These are phyloP conservation scores for Sphecodes monilicornis DNA, from an alignment of 2,888 invertebrate genomes.

Conservation along the genomic window DNA sequence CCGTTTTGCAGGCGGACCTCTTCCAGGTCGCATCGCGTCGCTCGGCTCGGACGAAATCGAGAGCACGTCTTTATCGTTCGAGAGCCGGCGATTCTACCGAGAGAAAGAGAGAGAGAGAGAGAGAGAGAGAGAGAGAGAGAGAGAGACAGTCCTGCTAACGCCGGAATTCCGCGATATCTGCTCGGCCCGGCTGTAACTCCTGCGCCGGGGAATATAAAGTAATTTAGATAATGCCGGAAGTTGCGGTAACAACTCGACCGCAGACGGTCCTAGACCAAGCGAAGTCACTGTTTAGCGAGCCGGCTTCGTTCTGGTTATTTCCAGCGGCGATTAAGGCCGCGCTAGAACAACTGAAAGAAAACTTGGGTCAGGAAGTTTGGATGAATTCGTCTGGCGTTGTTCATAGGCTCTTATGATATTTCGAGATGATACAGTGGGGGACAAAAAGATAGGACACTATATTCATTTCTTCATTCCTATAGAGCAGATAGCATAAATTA, in stretches of 20 bases:
- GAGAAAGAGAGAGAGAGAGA: not conserved
- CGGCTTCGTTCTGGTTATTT: constrained; percentile 35
- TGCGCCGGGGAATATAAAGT: constrained; percentile 66
- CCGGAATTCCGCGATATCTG: constrained; percentile 61
- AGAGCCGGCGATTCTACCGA: constrained; percentile 39
- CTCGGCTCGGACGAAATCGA: constrained; percentile 28
- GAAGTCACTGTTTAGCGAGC: constrained; percentile 60
- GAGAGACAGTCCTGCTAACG: constrained; percentile 28
- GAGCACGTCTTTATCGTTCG: constrained; percentile 53
- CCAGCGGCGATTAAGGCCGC: not conserved
- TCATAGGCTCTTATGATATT: not conserved
- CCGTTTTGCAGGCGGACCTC: constrained; percentile 1
- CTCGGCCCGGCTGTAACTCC: constrained; percentile 63
- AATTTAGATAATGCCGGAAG: constrained; percentile 79
- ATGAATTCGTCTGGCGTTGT: not conserved
- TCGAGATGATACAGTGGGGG: not conserved
- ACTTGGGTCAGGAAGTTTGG: not conserved
- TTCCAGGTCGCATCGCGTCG: not conserved
- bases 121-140: not conserved
- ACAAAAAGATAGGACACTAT: not conserved
- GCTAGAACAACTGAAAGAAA: not conserved
- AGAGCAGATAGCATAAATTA: too few species aligned
- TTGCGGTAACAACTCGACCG: constrained; percentile 64
- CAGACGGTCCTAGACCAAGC: constrained; percentile 28
- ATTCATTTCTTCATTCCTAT: too few species aligned